Base-by-base conservation (phyloP, 2,797 vertebrate species). In the Gallinago nigripennis region DNA sequence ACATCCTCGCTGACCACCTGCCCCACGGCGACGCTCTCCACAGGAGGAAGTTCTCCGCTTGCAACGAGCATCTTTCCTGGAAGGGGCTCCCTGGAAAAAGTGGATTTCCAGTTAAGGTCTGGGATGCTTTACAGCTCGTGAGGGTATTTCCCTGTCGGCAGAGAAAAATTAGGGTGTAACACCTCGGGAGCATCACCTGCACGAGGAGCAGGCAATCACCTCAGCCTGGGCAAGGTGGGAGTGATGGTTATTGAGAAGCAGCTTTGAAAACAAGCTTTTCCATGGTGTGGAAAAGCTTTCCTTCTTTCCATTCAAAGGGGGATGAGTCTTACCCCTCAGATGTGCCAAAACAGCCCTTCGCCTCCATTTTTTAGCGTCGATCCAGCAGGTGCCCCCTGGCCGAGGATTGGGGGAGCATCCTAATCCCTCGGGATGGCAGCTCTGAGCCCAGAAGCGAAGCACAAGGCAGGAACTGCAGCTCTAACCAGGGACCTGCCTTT, bases 21-120 rank as follows among this genome's bases (percentile, higher is more conserved):
- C 75, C 68, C 20, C 3, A 0, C 2, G 0, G 30, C 1, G 3
- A 6, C 2, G 53, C 20, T 65, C 8, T 19, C 0, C 0, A 27
- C 75, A 37, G 1, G 1, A 2, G 70, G 70, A 9, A 2, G n/a
- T 3, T 63, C 54, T 21, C n/a, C 1, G 4, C 31, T 41, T 4
- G 31, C 85, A 0, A 6, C 0, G 2, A 45, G 77, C 0, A 0
- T 3, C 35, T 48, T 8, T 9, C 25, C 66, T 1, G 35, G 8
- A n/a, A 2, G 0, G 3, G 58, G 2, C 6, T 51, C 19, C 37
- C 12, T 0, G 3, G 14, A 2, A 9, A 16, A 27, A 58, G 12
- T 0, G 12, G 46, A 46, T 39, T 53, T 2, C 2, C 17, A 57
- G 82, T 57, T 6, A 6, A 30, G 30, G 7, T 11, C 50, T 25